These are phyloP conservation scores for Germaria angustata DNA, from an alignment of 2,888 invertebrate genomes.

Conservation along the genomic window DNA sequence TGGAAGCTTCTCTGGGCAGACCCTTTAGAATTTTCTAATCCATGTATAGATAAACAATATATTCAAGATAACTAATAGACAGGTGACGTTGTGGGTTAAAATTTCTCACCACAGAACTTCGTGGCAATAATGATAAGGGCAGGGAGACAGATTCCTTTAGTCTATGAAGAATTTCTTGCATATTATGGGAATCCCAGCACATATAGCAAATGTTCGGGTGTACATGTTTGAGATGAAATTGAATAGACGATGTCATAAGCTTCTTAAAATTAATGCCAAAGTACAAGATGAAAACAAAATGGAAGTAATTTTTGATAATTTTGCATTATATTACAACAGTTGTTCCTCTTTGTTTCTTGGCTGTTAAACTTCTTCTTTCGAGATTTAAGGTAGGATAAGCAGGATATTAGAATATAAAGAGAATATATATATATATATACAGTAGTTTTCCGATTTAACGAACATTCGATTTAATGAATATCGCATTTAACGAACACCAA, in stretches of 20 bases:
- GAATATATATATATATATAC: too few relatives aligned
- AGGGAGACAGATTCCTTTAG: conserved; percentile 26
- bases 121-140: background rate
- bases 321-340: conserved; percentile 64
- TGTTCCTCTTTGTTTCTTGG: conserved; percentile 24
- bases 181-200: conserved; percentile 30
- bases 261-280: conserved; percentile 69
- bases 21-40: background rate
- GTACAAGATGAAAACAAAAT: conserved; percentile 59
- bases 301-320: conserved; percentile 65
- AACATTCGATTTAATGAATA: too few relatives aligned
- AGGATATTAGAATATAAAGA: too few relatives aligned
- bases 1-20: background rate
- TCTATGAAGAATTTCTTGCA: conserved; percentile 7
- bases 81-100: conserved; percentile 70
- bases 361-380: background rate
- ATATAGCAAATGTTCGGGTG: background rate
- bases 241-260: conserved; percentile 65
- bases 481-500: too few relatives aligned
- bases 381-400: conserved; percentile 31
- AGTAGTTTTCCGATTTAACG: too few relatives aligned
- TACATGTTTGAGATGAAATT: background rate
- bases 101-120: conserved; percentile 68
- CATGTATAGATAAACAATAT: background rate
- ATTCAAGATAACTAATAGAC: conserved; percentile 52